phyloP scores from a whole-genome alignment of 2,888 invertebrate genomes.

The Keiferia lycopersicella region DNA sequence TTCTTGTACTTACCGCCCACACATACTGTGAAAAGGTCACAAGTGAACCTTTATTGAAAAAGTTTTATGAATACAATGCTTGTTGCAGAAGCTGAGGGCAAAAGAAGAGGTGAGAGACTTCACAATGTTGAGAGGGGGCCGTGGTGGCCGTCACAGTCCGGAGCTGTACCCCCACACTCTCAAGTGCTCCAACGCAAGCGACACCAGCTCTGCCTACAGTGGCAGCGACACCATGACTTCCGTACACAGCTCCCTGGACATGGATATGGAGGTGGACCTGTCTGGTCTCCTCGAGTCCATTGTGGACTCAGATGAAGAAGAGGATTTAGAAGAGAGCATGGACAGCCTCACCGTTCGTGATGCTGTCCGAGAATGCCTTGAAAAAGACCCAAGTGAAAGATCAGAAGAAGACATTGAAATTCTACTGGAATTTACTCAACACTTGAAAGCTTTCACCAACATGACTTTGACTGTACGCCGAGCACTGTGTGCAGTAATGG shows the following conservation, averaged over 20 bases:
- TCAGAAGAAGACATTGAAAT: slow-evolving; percentile 98
- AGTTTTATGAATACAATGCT: slow-evolving; percentile 27
- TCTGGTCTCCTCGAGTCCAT: slow-evolving; percentile 97
- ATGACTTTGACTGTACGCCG: slow-evolving; percentile 97
- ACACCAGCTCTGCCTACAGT: slow-evolving; percentile 97
- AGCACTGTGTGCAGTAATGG: slow-evolving; percentile 98
- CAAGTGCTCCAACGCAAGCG: slow-evolving; percentile 89
- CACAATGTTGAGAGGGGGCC: slow-evolving; percentile 82
- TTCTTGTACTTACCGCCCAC: slow-evolving; percentile 6
- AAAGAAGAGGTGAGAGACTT: slow-evolving; percentile 60
- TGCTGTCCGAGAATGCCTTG: slow-evolving; percentile 97
- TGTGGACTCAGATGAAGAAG: slow-evolving; percentile 97
- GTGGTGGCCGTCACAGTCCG: slow-evolving; percentile 83
- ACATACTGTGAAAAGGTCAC: slow-evolving; percentile 7
- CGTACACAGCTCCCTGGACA: slow-evolving; percentile 90
- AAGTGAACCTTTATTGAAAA: neutral
- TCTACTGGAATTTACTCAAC: slow-evolving; percentile 98
- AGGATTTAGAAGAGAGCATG: slow-evolving; percentile 95
- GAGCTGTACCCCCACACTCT: slow-evolving; percentile 94
- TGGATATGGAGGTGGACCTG: slow-evolving; percentile 92
- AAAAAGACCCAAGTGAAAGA: slow-evolving; percentile 97
- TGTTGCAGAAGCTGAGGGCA: slow-evolving; percentile 68
- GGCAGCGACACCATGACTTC: slow-evolving; percentile 98
- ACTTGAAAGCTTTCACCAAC: slow-evolving; percentile 98
- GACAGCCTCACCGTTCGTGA: slow-evolving; percentile 95